phyloP scores from a whole-genome alignment of 2,113 vertebrate genomes.

The Entomyzon cyanotis region DNA sequence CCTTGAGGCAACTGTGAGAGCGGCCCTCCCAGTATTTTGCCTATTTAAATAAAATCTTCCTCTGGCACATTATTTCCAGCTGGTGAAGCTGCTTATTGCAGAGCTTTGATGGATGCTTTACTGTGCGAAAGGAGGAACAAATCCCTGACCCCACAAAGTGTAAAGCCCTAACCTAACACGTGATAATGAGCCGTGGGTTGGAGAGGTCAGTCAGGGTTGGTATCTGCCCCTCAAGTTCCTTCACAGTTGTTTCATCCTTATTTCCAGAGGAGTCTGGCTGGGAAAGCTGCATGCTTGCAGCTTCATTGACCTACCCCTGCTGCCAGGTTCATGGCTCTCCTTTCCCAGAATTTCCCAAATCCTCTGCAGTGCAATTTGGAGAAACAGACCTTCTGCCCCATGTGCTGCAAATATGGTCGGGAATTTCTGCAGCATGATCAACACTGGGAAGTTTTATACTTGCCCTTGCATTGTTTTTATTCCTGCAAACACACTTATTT shows the following conservation, averaged over 20 bases:
- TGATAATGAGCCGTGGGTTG: neutral
- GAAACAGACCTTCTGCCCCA: neutral
- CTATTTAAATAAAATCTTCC: neutral
- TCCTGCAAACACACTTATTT: neutral
- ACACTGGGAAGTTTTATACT: neutral
- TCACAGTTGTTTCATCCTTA: neutral
- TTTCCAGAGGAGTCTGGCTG: neutral
- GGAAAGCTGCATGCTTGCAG: neutral
- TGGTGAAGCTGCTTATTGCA: neutral
- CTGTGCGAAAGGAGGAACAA: neutral
- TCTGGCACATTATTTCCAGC: neutral
- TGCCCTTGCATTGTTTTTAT: neutral
- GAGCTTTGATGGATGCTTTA: neutral
- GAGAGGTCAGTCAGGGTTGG: neutral
- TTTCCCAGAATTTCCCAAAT: neutral
- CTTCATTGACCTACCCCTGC: neutral
- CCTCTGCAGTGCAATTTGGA: rapidly evolving
- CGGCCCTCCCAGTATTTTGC: rapidly evolving
- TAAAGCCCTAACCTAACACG: neutral
- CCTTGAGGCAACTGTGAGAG: neutral
- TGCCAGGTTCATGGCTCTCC: neutral
- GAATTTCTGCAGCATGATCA: neutral
- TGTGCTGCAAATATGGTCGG: neutral
- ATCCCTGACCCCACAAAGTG: neutral
- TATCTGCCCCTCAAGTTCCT: neutral